These are phyloP conservation scores for Thaleichthys pacificus DNA, from an alignment of 2,797 vertebrate genomes.

Conservation along the genomic window DNA sequence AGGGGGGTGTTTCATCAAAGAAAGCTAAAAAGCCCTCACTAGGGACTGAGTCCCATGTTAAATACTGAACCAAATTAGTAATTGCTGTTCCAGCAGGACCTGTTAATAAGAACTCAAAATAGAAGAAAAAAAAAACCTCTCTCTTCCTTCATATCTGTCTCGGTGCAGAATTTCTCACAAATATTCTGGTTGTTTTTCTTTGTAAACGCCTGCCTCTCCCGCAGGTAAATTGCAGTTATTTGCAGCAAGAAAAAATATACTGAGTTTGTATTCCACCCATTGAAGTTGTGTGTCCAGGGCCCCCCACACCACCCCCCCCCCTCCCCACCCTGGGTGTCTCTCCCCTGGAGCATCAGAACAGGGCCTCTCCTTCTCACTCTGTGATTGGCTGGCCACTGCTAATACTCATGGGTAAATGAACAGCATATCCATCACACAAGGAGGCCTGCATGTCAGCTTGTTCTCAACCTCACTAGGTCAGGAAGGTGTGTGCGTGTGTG, in stretches of 20 bases:
- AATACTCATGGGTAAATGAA: conserved; percentile 51
- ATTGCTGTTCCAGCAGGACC: conserved; percentile 76
- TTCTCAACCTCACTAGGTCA: conserved; percentile 33
- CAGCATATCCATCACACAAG: conserved; percentile 68
- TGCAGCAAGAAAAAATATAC: no score
- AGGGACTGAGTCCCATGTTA: conserved; percentile 74
- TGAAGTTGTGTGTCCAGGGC: no score
- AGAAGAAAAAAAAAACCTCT: conserved; percentile 20
- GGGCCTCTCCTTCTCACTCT: conserved; percentile 13
- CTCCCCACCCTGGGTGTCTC: conserved; percentile 23
- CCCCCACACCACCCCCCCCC: no score
- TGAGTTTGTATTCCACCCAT: no score
- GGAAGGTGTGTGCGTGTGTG: neutral
- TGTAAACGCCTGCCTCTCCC: no score
- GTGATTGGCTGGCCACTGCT: conserved; percentile 56
- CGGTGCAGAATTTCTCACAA: no score
- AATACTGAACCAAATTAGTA: conserved; percentile 78
- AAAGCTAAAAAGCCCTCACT: conserved; percentile 69
- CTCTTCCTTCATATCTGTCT: neutral
- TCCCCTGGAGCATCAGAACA: conserved; percentile 8
- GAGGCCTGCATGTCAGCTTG: conserved; percentile 61
- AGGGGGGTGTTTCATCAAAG: conserved; percentile 72
- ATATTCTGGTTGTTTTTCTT: no score
- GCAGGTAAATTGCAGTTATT: no score
- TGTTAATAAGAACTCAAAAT: conserved; percentile 75